phyloP scores from a whole-genome alignment of 2,113 vertebrate species.

The Empidonax traillii region DNA sequence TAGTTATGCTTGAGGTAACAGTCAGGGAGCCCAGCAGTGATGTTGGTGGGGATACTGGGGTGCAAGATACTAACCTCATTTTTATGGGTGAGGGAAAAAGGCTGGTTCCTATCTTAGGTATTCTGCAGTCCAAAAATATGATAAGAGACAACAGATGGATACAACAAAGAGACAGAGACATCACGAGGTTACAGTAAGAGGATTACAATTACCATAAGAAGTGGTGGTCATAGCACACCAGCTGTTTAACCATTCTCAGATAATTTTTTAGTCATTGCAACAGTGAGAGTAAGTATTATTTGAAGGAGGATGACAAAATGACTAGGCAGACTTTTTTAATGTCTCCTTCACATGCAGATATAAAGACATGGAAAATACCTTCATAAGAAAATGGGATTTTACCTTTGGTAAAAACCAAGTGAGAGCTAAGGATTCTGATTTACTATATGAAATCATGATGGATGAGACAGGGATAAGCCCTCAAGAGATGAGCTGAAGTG shows the following conservation, averaged over 20 bases:
- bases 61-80: neutral
- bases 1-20: neutral
- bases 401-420: neutral
- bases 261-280: neutral
- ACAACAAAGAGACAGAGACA: conserved; percentile 12
- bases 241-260: conserved; percentile 26
- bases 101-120: neutral
- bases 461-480: neutral
- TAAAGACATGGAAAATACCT: neutral
- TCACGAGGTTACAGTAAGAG: neutral
- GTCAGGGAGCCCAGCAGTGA: neutral
- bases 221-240: conserved; percentile 20
- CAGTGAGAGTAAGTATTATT: neutral
- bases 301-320: neutral
- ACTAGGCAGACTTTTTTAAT: neutral
- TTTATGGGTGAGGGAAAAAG: neutral
- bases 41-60: neutral
- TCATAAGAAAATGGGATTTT: neutral
- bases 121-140: neutral
- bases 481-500: neutral
- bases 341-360: neutral
- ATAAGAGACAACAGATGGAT: conserved; percentile 24
- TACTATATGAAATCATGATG: neutral
- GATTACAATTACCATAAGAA: conserved; percentile 52
- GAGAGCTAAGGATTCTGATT: neutral